Percentiles rank a stretch among this genome's conserved stretches.
Conservation (phyloP, 2,797 vertebrate species). For the Anguilla marmorata region DNA sequence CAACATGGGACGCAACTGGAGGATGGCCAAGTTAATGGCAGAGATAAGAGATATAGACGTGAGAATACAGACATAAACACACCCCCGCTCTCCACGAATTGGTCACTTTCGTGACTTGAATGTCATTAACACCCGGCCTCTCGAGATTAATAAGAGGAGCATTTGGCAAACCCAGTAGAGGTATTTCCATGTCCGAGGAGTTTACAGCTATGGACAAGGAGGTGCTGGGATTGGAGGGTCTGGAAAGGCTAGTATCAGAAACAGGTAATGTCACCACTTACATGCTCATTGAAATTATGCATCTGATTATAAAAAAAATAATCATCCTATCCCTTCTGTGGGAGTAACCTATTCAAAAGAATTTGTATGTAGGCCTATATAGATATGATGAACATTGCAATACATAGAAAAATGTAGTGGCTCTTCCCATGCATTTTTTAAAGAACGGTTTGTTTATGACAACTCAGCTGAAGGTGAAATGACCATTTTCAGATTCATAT, state of each 20-base stretch:
- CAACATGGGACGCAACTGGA: slow-evolving; percentile 18
- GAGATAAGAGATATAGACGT: slow-evolving; percentile 56
- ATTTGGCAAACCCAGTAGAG: slow-evolving; percentile 85
- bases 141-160: slow-evolving; percentile 95
- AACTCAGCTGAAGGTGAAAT: neutral
- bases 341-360: neutral
- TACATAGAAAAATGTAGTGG: neutral
- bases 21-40: slow-evolving; percentile 46
- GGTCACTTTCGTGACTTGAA: slow-evolving; percentile 28
- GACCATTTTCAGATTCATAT: neutral
- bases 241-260: slow-evolving; percentile 85
- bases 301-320: neutral
- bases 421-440: neutral
- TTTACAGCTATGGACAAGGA: slow-evolving; percentile 97
- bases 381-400: neutral
- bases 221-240: slow-evolving; percentile 89
- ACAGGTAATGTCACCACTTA: slow-evolving; percentile 56
- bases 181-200: slow-evolving; percentile 82
- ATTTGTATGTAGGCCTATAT: neutral
- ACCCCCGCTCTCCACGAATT: slow-evolving; percentile 40
- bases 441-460: neutral
- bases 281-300: neutral
- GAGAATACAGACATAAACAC: neutral
- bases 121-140: slow-evolving; percentile 31
- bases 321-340: neutral